Evolutionary conservation across 2,113 vertebrate species (phyloP), one percentile per base, ranked within the genome.

Genomic region (Daphoenositta chrysoptera): DNA sequence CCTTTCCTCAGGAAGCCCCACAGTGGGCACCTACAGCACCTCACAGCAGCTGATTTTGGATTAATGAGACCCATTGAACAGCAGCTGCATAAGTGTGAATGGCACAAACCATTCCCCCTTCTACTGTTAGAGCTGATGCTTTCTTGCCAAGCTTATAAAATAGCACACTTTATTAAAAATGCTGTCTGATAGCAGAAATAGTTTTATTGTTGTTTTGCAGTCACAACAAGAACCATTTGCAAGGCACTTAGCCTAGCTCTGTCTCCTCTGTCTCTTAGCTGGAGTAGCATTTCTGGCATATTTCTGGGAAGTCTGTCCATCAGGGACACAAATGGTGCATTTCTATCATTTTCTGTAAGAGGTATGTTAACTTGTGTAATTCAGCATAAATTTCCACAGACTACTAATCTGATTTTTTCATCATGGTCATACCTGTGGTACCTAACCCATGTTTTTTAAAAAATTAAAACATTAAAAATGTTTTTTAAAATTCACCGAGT

Each of bases 241-340:
- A 91, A 84, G 54, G 30, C 61, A 53, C 26, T 97, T 92, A 60
- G 8, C 28, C 24, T 65, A 70, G 60, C 40, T 56, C 37, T 65
- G 24, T 78, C 64, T 87, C 24, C 24, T 69, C 42, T 47, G 76
- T 78, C 66, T 83, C 20, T 42, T 45, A 60, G 73, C 30, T 89
- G 51, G 22, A 12, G 1, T 57, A 80, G 40, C 69, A 64, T 63
- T 88, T 81, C 58, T 68, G 51, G 66, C 13, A 4, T 69, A 50
- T 80, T 95, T 91, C 70, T 96, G 94, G 75, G 50, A 96, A 89
- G 15, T 47, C 44, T 30, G 33, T 82, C 47, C 57, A 91, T 90
- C 88, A 87, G 57, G 68, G 71, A 86, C 58, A 50, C 15, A 90
- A 94, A 90, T 6, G 5, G 22, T 63, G 58, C 35, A 51, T 73